A percentile compares a stretch with the other conserved stretches of the same genome.
phyloP scores from a whole-genome alignment of 2,113 vertebrate species.

The Antechinus flavipes region DNA sequence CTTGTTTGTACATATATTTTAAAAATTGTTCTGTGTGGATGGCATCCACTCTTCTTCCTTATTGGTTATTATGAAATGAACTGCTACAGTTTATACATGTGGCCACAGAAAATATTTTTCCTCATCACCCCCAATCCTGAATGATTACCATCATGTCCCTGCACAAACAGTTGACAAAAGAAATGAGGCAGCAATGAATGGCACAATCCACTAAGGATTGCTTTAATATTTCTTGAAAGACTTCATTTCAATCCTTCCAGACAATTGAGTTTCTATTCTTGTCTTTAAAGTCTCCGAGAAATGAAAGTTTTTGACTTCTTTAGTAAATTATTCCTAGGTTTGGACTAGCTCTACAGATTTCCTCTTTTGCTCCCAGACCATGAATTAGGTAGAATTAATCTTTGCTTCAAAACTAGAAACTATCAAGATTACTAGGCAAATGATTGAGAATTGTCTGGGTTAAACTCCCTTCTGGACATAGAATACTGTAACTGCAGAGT shows the following conservation, averaged over 20 bases:
- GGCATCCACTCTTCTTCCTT: not conserved
- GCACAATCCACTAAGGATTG: not conserved
- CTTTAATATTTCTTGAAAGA: not conserved
- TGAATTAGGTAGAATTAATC: not conserved
- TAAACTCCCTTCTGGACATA: not conserved
- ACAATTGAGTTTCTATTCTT: not conserved
- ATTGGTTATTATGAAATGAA: not conserved
- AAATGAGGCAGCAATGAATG: not conserved
- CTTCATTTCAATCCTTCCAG: not conserved
- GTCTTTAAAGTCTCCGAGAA: not conserved
- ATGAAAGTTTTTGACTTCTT: not conserved
- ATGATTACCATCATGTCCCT: not conserved
- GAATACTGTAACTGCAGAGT: not conserved
- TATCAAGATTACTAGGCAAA: not conserved
- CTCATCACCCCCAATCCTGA: not conserved
- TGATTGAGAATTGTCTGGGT: not conserved
- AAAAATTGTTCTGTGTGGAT: not conserved
- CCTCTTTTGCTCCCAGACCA: not conserved
- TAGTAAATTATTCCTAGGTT: not conserved
- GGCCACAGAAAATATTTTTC: not conserved
- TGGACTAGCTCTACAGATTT: not conserved
- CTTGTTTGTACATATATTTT: not conserved
- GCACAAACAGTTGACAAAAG: not conserved
- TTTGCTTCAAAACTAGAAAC: not conserved
- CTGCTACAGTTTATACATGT: not conserved